Evolutionary conservation across 2,888 invertebrate genomes (phyloP).

Genomic region (Diplazon laetatorius): DNA sequence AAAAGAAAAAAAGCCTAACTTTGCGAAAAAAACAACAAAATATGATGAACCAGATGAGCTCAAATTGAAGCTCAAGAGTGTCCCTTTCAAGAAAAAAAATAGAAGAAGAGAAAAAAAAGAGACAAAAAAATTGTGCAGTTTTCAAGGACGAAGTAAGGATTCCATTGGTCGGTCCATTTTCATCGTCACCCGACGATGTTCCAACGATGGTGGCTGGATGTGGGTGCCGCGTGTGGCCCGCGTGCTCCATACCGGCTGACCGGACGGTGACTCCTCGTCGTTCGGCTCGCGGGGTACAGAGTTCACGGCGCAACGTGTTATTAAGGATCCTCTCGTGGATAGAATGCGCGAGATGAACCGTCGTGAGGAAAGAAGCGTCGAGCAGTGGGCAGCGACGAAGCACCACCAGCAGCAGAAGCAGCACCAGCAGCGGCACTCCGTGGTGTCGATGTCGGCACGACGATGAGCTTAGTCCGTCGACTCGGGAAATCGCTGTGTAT

Average conservation of each 20-base stretch:
- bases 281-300: constrained; percentile 67
- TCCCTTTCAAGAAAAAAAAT: too few relatives aligned
- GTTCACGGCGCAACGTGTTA: constrained; percentile 76
- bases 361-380: constrained; percentile 63
- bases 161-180: too few relatives aligned
- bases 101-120: too few relatives aligned
- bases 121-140: too few relatives aligned
- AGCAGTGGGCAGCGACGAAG: constrained; percentile 61
- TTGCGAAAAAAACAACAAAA: too few relatives aligned
- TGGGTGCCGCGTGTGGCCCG: constrained; percentile 2
- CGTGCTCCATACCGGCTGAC: constrained; percentile 55
- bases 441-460: constrained; percentile 45
- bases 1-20: too few relatives aligned
- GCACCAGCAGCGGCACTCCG: constrained; percentile 41
- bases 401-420: constrained; percentile 35
- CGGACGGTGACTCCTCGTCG: constrained; percentile 62
- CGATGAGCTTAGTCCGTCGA: constrained; percentile 39
- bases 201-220: constrained; percentile 14
- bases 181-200: constrained; percentile 9
- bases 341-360: constrained; percentile 56
- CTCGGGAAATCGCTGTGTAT: constrained; percentile 43
- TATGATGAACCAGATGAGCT: too few relatives aligned
- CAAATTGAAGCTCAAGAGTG: too few relatives aligned
- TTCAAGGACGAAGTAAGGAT: too few relatives aligned
- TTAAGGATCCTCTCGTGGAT: constrained; percentile 71